Percentiles rank a stretch among this genome's conserved stretches.
Conservation (phyloP, 2,113 vertebrate species). For the Pygoscelis adeliae region DNA sequence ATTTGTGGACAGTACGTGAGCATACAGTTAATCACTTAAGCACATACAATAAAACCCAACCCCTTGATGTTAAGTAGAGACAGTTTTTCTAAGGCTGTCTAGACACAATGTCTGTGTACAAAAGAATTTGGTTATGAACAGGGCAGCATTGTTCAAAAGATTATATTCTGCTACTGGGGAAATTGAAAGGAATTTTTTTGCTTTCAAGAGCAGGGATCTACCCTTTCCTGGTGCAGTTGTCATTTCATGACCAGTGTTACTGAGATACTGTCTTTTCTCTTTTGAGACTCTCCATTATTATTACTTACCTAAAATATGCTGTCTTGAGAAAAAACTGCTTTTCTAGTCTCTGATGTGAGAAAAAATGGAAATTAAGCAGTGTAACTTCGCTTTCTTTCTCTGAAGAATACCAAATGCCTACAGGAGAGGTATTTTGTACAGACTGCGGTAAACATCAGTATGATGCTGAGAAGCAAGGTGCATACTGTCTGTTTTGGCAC, state of each 20-base stretch:
- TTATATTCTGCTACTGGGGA: background rate
- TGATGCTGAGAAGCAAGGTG: background rate
- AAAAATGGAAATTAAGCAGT: background rate
- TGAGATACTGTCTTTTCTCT: background rate
- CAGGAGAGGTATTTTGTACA: background rate
- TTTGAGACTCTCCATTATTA: background rate
- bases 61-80: background rate
- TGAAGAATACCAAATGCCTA: background rate
- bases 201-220: background rate
- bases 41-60: background rate
- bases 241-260: background rate
- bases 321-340: background rate
- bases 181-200: background rate
- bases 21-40: background rate
- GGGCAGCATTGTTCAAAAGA: background rate
- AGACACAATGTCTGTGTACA: background rate
- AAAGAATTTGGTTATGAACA: conserved; percentile 13
- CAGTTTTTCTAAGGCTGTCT: background rate
- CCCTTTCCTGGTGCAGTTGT: background rate
- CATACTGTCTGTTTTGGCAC: background rate
- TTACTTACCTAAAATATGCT: background rate
- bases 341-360: background rate
- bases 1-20: background rate
- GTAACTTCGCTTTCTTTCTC: background rate
- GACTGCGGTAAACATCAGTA: background rate